Evolutionary conservation across 2,113 vertebrate species (phyloP).

Genomic region (Rallus limicola): DNA sequence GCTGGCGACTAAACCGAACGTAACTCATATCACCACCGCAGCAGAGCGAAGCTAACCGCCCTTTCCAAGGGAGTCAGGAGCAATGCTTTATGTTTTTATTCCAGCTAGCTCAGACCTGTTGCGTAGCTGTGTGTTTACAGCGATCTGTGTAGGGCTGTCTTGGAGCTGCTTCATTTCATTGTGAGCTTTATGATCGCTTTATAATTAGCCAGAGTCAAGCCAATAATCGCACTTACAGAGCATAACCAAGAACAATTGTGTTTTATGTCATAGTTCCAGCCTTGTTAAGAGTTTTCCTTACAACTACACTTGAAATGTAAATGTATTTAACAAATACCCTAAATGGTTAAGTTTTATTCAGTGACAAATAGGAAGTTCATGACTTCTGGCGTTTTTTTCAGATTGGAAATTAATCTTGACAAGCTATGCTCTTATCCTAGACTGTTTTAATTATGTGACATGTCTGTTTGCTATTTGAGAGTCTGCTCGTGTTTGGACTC

Average conservation of each 20-base stretch:
- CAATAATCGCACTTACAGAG: not conserved
- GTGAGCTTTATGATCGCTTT: accelerated
- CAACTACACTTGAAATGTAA: not conserved
- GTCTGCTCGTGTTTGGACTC: not conserved
- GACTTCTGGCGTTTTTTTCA: not conserved
- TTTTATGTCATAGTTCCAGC: not conserved
- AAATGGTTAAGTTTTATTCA: not conserved
- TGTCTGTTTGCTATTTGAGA: conserved; percentile 35
- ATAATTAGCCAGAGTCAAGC: not conserved
- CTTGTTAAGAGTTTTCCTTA: not conserved
- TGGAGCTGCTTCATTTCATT: not conserved
- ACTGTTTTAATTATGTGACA: conserved; percentile 38
- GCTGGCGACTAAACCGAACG: not conserved
- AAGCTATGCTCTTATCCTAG: not conserved
- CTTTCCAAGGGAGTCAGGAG: not conserved
- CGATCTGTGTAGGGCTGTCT: not conserved
- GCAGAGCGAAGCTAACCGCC: not conserved
- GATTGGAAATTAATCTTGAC: not conserved
- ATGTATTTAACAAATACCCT: not conserved
- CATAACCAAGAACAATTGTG: not conserved
- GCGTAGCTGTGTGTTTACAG: not conserved
- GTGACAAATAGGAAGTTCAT: not conserved
- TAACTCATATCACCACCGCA: not conserved
- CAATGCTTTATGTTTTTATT: not conserved
- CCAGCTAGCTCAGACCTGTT: not conserved